Conservation (phyloP, 2,797 vertebrate genomes). For the Channallabes apus region DNA sequence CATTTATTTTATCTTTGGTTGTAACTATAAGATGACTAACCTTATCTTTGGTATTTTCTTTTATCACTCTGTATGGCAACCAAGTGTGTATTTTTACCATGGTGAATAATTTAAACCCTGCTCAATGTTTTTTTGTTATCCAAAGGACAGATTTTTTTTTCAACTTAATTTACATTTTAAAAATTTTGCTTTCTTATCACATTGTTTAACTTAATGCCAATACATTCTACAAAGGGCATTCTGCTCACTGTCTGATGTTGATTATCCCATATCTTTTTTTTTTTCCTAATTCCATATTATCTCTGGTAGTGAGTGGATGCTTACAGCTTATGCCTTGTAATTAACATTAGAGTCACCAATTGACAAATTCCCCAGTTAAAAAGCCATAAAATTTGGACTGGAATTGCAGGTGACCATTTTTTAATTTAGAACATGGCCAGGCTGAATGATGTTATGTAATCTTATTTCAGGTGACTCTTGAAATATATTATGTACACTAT, state of each 20-base stretch:
- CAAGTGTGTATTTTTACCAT: no score
- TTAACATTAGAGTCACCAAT: constrained; percentile 29
- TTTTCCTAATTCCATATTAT: constrained; percentile 37
- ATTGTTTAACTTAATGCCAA: neutral
- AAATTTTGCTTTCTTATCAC: constrained; percentile 18
- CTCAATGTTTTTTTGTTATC: neutral
- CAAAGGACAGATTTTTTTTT: constrained; percentile 6
- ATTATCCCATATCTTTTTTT: constrained; percentile 16
- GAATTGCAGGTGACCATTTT: neutral
- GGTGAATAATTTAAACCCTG: neutral
- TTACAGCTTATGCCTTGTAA: constrained; percentile 15
- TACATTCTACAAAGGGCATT: constrained; percentile 2
- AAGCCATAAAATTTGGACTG: neutral
- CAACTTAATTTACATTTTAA: neutral
- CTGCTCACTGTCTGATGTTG: constrained; percentile 1
- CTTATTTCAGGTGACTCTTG: neutral
- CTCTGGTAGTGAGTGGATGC: constrained; percentile 20
- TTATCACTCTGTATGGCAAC: no score
- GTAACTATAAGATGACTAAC: no score
- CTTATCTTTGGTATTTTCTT: no score
- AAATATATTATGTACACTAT: neutral
- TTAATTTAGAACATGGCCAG: neutral
- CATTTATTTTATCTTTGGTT: no score
- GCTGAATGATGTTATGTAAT: neutral
- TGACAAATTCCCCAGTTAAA: constrained; percentile 2